These are phyloP conservation scores for Laothoe populi DNA, from an alignment of 2,888 invertebrate genomes.

Conservation along the genomic window DNA sequence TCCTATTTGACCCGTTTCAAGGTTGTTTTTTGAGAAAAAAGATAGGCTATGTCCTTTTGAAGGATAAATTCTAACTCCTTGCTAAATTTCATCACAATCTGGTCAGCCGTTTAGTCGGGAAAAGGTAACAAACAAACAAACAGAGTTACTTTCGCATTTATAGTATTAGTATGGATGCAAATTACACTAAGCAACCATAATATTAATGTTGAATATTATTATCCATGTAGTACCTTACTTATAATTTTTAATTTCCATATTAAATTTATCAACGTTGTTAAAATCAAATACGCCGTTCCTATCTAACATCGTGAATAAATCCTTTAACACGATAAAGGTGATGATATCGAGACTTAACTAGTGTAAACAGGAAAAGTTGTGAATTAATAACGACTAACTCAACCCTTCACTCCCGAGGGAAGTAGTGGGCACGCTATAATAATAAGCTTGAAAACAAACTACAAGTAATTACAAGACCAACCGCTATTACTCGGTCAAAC, in stretches of 20 bases:
- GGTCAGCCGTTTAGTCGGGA: no score
- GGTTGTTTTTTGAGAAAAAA: no score
- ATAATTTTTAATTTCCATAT: background rate
- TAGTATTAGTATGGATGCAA: no score
- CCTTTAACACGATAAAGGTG: slow-evolving; percentile 46
- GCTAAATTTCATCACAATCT: no score
- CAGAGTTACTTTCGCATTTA: no score
- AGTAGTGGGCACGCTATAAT: slow-evolving; percentile 67
- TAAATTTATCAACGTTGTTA: background rate
- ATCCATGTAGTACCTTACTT: background rate
- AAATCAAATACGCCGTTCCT: background rate
- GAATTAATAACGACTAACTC: slow-evolving; percentile 70
- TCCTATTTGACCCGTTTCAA: no score
- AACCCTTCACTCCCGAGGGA: slow-evolving; percentile 68
- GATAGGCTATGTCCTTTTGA: no score
- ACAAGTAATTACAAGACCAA: slow-evolving; percentile 79
- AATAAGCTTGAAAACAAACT: slow-evolving; percentile 78
- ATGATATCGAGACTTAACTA: slow-evolving; percentile 61
- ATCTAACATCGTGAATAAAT: slow-evolving; percentile 1
- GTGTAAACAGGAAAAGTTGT: slow-evolving; percentile 63
- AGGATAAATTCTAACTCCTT: no score
- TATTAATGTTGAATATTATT: background rate
- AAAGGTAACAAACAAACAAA: no score
- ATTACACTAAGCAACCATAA: background rate
- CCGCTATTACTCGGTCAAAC: slow-evolving; percentile 71